phyloP scores from a whole-genome alignment of 2,888 invertebrate species.

The Drosophila sordidapex region DNA sequence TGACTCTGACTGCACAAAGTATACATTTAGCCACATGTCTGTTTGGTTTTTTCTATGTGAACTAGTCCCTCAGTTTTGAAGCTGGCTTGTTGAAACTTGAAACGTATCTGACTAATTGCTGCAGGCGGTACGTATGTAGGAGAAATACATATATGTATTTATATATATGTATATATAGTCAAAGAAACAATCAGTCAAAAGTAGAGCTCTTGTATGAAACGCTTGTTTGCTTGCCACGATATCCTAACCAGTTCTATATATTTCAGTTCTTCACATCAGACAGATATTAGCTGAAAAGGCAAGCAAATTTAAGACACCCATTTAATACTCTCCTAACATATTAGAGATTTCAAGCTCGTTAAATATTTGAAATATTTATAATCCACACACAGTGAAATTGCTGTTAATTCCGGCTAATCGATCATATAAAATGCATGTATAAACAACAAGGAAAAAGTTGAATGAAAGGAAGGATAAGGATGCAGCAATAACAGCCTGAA shows the following conservation, averaged over 20 bases:
- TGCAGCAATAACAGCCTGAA: conserved; percentile 39
- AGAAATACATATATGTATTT: no score
- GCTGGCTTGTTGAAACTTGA: not conserved
- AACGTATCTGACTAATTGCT: no score
- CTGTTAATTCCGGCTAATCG: conserved; percentile 24
- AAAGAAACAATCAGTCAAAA: not conserved
- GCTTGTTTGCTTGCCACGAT: no score
- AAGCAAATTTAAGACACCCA: not conserved
- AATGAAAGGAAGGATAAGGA: conserved; percentile 14
- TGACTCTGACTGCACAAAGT: not conserved
- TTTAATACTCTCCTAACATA: not conserved
- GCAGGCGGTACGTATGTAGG: no score
- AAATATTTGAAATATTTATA: conserved; percentile 1
- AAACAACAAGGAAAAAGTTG: not conserved
- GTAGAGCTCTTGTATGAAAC: not conserved
- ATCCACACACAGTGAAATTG: not conserved
- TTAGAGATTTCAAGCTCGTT: not conserved
- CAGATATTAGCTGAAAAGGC: no score
- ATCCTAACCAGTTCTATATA: not conserved
- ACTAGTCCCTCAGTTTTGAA: not conserved
- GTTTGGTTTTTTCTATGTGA: no score
- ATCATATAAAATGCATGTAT: not conserved
- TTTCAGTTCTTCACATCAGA: not conserved
- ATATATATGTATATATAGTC: no score
- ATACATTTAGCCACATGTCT: no score